phyloP scores from a whole-genome alignment of 2,113 vertebrate species.

The Lontra canadensis region DNA sequence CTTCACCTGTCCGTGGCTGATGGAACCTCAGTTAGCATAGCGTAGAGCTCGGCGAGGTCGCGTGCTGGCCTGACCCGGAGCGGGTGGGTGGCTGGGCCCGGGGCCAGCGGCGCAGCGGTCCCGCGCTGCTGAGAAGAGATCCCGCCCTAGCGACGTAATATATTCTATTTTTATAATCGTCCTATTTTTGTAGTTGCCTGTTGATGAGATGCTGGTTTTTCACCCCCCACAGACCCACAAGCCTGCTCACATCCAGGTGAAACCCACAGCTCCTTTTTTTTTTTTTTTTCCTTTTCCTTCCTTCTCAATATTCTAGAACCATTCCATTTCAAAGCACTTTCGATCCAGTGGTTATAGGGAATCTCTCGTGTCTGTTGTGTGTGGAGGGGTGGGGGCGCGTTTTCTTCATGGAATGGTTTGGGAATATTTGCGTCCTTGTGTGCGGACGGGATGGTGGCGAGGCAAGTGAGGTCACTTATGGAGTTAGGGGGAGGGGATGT shows the following conservation, averaged over 20 bases:
- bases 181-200: conserved; percentile 87
- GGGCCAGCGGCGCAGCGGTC: conserved; percentile 64
- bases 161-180: conserved; percentile 89
- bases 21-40: conserved; percentile 84
- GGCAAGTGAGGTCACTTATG: conserved; percentile 84
- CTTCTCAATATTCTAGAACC: conserved; percentile 86
- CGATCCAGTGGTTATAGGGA: conserved; percentile 86
- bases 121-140: conserved; percentile 81
- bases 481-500: conserved; percentile 78
- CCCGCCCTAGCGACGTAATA: conserved; percentile 83
- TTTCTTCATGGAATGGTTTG: conserved; percentile 87
- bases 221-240: conserved; percentile 81
- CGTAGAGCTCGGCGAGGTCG: conserved; percentile 84
- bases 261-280: conserved; percentile 83
- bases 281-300: neutral
- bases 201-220: conserved; percentile 86
- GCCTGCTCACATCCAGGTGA: conserved; percentile 82
- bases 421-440: conserved; percentile 81
- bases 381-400: neutral
- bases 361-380: conserved; percentile 78
- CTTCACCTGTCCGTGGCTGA: conserved; percentile 87
- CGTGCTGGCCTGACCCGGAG: conserved; percentile 86
- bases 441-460: conserved; percentile 78
- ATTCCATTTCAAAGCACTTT: conserved; percentile 98
- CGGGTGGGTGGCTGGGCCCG: conserved; percentile 78